These are phyloP conservation scores for Onychomys torridus DNA, from an alignment of 2,797 vertebrate genomes.

Conservation along the genomic window DNA sequence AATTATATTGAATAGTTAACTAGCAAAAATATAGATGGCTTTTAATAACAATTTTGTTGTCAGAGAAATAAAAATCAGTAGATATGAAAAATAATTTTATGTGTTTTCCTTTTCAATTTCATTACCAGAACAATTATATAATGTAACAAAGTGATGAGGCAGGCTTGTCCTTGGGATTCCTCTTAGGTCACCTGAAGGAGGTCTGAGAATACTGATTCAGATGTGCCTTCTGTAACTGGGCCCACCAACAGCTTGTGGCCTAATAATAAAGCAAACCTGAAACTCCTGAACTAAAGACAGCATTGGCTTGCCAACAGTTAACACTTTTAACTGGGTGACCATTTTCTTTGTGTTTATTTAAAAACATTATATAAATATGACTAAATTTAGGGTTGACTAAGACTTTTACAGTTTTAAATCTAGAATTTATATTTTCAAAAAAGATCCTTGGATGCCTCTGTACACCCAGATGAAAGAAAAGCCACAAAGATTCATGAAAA, in stretches of 20 bases:
- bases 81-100: neutral
- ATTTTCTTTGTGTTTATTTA: neutral
- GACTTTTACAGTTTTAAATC: neutral
- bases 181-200: neutral
- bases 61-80: neutral
- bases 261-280: neutral
- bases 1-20: neutral
- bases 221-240: neutral
- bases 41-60: neutral
- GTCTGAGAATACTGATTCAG: neutral
- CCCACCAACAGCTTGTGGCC: rapidly evolving
- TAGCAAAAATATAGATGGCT: neutral
- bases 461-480: neutral
- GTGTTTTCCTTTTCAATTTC: neutral
- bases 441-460: neutral
- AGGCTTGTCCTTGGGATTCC: neutral
- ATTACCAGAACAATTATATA: neutral
- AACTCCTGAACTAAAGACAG: neutral
- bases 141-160: neutral
- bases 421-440: neutral
- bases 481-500: neutral
- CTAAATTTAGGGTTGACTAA: neutral
- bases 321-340: neutral
- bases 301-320: neutral
- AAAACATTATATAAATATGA: neutral